Base-by-base conservation (phyloP, 2,113 vertebrate species). In the Bagarius yarrelli region DNA sequence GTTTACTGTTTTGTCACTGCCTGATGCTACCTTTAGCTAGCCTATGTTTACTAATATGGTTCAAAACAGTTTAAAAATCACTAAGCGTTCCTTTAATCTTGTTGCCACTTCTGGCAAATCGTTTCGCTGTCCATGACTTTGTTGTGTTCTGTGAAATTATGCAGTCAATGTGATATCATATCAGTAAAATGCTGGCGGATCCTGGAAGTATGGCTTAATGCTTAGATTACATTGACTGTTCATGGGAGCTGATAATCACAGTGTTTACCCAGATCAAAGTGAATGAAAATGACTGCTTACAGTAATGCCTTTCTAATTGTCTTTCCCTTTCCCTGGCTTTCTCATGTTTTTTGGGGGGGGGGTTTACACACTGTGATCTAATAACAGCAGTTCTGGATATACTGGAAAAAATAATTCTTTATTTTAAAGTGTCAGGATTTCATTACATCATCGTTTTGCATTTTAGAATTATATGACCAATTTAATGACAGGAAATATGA, bases 251-350 rank as follows among this genome's bases (percentile, higher is more conserved):
- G 81, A 77, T 77, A 69, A 77, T 67, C 64, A 34, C 34, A 70
- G 74, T 66, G 12, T 76, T 82, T 82, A 82, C 73, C n/a, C 73
- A 77, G 81, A 82, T 82, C 73, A 82, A 82, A 82, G 81, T 36
- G n/a, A 66, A 61, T 21, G n/a, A 57, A 40, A 57, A 70, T 40
- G 16, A 76, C 27, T 32, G 73, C 63, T 52, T 82, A 70, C 63
- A 34, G 73, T 82, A 59, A 76, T 60, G 52, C 36, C 72, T 75
- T 21, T 75, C 50, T 73, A 60, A 56, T 53, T 76, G 32, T 66
- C 32, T 57, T 13, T 23, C 60, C 34, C 23, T 66, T 16, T 52
- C 44, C 6, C 25, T n/a, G 15, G 6, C 61, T 30, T 27, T 15
- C 16, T 16, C 32, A 40, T 18, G 4, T 18, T 47, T 47, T 47